Base-by-base conservation (phyloP, 2,797 vertebrate species). In the Distichodus sexfasciatus region DNA sequence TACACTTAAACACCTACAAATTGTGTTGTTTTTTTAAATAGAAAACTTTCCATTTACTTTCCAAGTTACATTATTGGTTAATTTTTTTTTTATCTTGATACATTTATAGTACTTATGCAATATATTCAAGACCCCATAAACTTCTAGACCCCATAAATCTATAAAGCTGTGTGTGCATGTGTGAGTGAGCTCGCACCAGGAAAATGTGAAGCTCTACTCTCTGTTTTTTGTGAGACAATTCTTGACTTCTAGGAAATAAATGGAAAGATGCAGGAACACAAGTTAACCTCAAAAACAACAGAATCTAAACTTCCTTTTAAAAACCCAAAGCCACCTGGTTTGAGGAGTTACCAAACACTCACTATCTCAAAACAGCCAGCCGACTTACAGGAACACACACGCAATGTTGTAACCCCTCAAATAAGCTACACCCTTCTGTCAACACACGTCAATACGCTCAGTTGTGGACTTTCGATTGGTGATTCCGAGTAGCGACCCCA, bases 151-250 rank as follows among this genome's bases (percentile, higher is more conserved):
- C n/a, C n/a, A n/a, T n/a, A n/a, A n/a, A n/a, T n/a, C n/a, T n/a
- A n/a, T n/a, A n/a, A n/a, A n/a, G n/a, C n/a, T 70, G 68, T 57
- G 21, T 53, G 55, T 46, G 62, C 46, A 41, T 66, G 67, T 69
- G 71, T 61, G 15, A 38, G 31, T 68, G 40, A 23, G 55, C 59
- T 46, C 51, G 53, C 61, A 61, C 4, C 7, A 36, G 44, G 64
- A 58, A 72, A 66, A 72, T 75, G 76, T 59, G 64, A 54, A 64
- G 60, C 72, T 75, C 51, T 51, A 72, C 44, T 69, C 57, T 77
- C 62, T 72, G 75, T 66, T 71, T 69, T 74, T 35, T 68, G 57
- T 47, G 41, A 76, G 59, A 72, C 15, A 68, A 74, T 61, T 35
- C 6, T n/a, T 38, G 28, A 46, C 36, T 38, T 66, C 53, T 38